These are phyloP conservation scores for Glareola pratincola DNA, from an alignment of 2,113 vertebrate species.

Conservation along the genomic window DNA sequence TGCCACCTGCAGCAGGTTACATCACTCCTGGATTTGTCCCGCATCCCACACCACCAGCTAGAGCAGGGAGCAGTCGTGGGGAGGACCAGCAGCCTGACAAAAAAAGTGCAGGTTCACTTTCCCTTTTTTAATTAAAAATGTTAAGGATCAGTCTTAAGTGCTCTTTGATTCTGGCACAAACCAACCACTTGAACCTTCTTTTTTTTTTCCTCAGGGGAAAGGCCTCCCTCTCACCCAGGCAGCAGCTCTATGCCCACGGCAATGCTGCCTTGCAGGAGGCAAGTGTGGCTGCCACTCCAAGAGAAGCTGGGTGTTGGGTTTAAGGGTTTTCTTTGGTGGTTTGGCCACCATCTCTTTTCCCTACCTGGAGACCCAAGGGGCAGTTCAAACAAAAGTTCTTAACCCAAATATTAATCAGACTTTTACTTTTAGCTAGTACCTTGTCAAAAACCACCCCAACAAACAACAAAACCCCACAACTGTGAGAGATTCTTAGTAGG, in stretches of 20 bases:
- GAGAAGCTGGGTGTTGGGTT: background rate
- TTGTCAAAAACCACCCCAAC: background rate
- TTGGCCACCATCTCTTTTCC: background rate
- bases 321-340: background rate
- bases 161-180: background rate
- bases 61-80: background rate
- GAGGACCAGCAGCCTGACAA: background rate
- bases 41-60: background rate
- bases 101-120: background rate
- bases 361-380: background rate
- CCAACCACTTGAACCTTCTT: background rate
- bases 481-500: background rate
- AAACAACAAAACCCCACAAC: background rate
- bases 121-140: background rate
- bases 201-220: background rate
- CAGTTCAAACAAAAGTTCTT: background rate
- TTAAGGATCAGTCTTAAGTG: background rate
- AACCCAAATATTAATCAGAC: background rate
- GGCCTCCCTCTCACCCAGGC: background rate
- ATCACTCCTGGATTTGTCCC: background rate
- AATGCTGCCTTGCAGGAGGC: background rate
- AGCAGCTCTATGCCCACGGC: background rate
- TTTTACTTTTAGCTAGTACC: background rate
- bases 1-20: accelerated
- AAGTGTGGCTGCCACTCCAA: background rate